Base-by-base conservation (phyloP, 2,113 vertebrate species). In the Gopherus evgoodei region DNA sequence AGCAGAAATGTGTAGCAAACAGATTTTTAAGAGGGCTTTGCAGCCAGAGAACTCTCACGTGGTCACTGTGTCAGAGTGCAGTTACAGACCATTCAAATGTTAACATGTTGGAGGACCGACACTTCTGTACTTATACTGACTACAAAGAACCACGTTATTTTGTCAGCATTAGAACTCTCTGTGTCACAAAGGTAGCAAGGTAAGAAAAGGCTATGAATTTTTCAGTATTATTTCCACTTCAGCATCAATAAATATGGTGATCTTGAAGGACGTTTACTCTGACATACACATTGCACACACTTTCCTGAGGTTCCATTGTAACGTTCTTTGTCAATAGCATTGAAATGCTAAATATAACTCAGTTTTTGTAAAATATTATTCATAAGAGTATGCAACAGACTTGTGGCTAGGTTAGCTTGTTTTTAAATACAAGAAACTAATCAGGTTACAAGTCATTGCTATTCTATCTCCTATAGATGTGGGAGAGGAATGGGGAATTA, bases 11-110 rank as follows among this genome's bases (percentile, higher is more conserved):
- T 25, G 38, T 22, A 95, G 24, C 84, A 57, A 83, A 83, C 8
- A 93, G 94, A 19, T 65, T 84, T 92, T 69, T 80, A 86, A 91
- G 81, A 85, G 54, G 90, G 56, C 81, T 44, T 83, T 92, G 85
- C 11, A 88, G 86, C 38, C 72, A 31, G 72, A 91, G 49, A 76
- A 12, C 21, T 24, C 72, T 76, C 72, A 76, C 72, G 42, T 84
- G 52, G 12, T 95, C 25, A 84, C 62, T 19, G 76, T 91, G 90
- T 86, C 87, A 81, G 75, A 94, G 72, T 6, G 35, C 38, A 56
- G 38, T 91, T 81, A 84, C 6, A 90, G 90, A 86, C 86, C 91
- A 84, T 11, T 25, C 56, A 31, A 86, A 84, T 72, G 94, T 44
- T 80, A 9, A 53, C 16, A 44, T 94, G 88, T 35, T 93, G 89